Evolutionary conservation across 2,113 vertebrate species (phyloP).

Genomic region (Pelodiscus sinensis): DNA sequence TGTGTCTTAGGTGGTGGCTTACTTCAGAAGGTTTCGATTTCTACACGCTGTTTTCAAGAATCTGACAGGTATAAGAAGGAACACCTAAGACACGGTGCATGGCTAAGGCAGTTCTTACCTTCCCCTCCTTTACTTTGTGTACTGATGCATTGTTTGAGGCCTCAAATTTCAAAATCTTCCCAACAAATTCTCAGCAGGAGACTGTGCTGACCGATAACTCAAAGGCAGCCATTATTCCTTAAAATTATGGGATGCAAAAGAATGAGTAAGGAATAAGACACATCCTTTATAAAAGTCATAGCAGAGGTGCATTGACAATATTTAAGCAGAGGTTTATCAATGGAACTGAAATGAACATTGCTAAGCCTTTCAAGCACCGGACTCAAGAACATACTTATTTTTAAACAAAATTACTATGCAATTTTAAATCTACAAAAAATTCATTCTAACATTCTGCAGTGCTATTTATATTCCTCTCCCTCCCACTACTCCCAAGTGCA

Average conservation of each 20-base stretch:
- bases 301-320: background rate
- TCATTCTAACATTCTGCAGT: background rate
- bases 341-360: background rate
- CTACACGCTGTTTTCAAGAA: background rate
- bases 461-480: background rate
- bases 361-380: background rate
- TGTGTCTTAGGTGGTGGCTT: fast-evolving
- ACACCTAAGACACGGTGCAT: background rate
- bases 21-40: background rate
- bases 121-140: background rate
- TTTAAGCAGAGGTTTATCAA: background rate
- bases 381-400: background rate
- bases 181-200: background rate
- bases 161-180: background rate
- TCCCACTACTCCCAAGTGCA: background rate
- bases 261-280: background rate
- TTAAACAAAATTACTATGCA: background rate
- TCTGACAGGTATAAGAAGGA: background rate
- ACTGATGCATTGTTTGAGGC: background rate
- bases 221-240: background rate
- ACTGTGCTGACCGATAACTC: background rate
- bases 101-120: background rate
- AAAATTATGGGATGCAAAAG: background rate
- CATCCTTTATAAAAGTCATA: background rate
- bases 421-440: background rate